These are phyloP conservation scores for Anoplius nigerrimus DNA, from an alignment of 2,888 invertebrate genomes.

Conservation along the genomic window DNA sequence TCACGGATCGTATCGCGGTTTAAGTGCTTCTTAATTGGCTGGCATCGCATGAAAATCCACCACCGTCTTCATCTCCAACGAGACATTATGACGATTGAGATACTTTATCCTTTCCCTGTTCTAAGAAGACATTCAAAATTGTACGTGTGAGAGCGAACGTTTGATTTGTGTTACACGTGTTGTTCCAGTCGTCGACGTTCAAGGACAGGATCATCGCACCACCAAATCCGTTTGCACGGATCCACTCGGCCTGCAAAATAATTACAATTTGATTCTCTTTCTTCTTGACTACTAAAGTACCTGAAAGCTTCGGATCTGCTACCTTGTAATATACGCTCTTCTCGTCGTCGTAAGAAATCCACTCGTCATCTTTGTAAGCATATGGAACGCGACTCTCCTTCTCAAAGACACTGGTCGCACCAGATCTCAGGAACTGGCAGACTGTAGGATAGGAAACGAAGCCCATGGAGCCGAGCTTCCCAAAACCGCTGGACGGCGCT, in stretches of 20 bases:
- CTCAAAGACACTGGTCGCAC: slow-evolving; percentile 80
- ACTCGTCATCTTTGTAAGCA: slow-evolving; percentile 82
- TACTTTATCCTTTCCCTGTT: not conserved
- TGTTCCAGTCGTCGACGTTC: slow-evolving; percentile 86
- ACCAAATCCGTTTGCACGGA: slow-evolving; percentile 80
- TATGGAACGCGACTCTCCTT: slow-evolving; percentile 86
- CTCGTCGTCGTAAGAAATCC: slow-evolving; percentile 89
- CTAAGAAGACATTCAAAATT: slow-evolving; percentile 45
- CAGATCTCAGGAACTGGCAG: slow-evolving; percentile 80
- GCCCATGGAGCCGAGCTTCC: slow-evolving; percentile 81
- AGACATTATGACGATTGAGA: too few species aligned
- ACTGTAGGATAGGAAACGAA: slow-evolving; percentile 84
- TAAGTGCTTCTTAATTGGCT: not conserved
- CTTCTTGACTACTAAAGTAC: too few species aligned
- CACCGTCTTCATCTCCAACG: too few species aligned
- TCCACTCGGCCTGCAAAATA: slow-evolving; percentile 77
- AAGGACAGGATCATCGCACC: slow-evolving; percentile 91
- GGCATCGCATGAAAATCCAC: too few species aligned
- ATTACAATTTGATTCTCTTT: too few species aligned
- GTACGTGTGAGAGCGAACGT: slow-evolving; percentile 75
- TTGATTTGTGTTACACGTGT: slow-evolving; percentile 76
- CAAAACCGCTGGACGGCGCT: slow-evolving; percentile 84
- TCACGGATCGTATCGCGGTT: not conserved
- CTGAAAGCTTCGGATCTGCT: slow-evolving; percentile 2
- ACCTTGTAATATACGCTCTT: slow-evolving; percentile 77